These are phyloP conservation scores for Darevskia nairensis DNA, from an alignment of 2,797 vertebrate genomes.

Conservation along the genomic window DNA sequence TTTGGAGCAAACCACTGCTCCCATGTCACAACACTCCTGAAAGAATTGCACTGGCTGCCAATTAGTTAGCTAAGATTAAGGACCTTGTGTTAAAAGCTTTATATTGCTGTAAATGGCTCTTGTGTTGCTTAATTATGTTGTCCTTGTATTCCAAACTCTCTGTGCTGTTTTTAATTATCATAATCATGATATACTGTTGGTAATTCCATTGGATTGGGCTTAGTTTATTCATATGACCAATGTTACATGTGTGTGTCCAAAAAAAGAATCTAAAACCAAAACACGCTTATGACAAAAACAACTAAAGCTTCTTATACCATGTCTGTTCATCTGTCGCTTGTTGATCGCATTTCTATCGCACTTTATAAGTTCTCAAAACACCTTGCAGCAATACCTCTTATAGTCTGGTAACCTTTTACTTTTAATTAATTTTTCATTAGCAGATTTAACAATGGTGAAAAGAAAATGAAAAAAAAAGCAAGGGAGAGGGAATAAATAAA, in stretches of 20 bases:
- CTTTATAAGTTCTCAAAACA: not conserved
- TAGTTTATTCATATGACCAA: not conserved
- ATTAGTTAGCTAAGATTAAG: no score
- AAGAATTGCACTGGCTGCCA: no score
- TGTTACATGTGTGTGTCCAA: not conserved
- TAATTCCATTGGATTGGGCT: not conserved
- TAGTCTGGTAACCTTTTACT: not conserved
- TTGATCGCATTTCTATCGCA: not conserved
- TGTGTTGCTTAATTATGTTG: no score
- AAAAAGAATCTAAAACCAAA: not conserved
- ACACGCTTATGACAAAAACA: not conserved
- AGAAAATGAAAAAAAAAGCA: no score
- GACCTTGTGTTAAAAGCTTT: no score
- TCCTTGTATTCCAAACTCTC: not conserved
- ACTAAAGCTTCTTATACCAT: not conserved
- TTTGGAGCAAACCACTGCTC: no score
- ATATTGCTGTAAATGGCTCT: no score
- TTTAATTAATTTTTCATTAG: no score
- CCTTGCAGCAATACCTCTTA: not conserved
- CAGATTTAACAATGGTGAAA: no score
- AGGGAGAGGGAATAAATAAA: no score
- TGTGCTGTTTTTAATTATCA: not conserved
- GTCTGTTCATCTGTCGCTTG: not conserved
- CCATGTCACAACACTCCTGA: no score
- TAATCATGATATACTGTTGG: not conserved